Percentiles rank a stretch among this genome's conserved stretches.
Evolutionary conservation across 2,888 invertebrate species (phyloP).

Genomic region (Pandemis cinnamomeana): DNA sequence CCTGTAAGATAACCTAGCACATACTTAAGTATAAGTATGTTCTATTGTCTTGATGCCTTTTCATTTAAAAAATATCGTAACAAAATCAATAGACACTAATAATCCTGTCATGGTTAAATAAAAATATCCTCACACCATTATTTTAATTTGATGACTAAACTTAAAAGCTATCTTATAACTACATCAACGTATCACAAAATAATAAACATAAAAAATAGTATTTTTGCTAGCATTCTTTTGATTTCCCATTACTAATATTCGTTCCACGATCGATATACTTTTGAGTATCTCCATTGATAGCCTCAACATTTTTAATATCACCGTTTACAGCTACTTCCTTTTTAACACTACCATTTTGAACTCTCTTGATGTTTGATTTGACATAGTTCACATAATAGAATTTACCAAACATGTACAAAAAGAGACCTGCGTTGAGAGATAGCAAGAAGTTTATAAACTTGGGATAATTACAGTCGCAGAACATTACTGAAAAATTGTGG

Average conservation of each 20-base stretch:
- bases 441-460: conserved; percentile 88
- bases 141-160: conserved; percentile 27
- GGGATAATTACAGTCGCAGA: conserved; percentile 89
- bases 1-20: no score
- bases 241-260: conserved; percentile 28
- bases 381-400: conserved; percentile 89
- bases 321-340: conserved; percentile 15
- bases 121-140: conserved; percentile 21
- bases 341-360: conserved; percentile 36
- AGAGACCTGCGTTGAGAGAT: conserved; percentile 87
- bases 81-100: not conserved
- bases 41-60: not conserved
- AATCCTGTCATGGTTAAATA: conserved; percentile 10
- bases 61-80: not conserved
- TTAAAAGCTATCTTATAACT: conserved; percentile 42
- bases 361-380: conserved; percentile 54
- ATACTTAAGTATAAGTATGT: not conserved
- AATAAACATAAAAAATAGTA: conserved; percentile 44
- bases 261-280: not conserved
- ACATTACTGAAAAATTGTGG: conserved; percentile 87
- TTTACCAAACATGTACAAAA: conserved; percentile 91
- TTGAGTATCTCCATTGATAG: conserved; percentile 54
- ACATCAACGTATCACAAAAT: conserved; percentile 44
- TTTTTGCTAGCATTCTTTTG: conserved; percentile 68
- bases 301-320: conserved; percentile 31